These are phyloP conservation scores for Notarius quadriscutis DNA, from an alignment of 2,113 vertebrate species.

Conservation along the genomic window DNA sequence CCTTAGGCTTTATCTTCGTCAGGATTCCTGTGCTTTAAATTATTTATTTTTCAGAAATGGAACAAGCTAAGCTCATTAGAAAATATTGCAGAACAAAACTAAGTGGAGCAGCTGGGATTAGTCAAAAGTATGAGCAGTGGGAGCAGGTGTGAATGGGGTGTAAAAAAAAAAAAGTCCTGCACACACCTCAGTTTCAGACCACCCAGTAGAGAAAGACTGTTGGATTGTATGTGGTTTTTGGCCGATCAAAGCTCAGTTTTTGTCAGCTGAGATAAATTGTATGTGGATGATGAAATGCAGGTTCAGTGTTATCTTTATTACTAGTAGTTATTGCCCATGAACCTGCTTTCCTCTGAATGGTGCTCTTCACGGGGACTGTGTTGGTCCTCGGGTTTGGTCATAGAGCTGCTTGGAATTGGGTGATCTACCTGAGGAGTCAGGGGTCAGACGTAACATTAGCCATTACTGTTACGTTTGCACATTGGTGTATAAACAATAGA, in stretches of 20 bases:
- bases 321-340: too few species aligned
- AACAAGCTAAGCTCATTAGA: background rate
- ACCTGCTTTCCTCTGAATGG: too few species aligned
- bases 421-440: too few species aligned
- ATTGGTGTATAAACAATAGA: too few species aligned
- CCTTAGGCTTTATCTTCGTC: background rate
- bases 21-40: background rate
- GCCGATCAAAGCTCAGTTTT: slow-evolving; percentile 35
- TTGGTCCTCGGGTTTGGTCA: too few species aligned
- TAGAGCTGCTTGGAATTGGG: too few species aligned
- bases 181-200: slow-evolving; percentile 52
- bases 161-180: background rate
- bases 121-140: background rate
- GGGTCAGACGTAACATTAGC: too few species aligned
- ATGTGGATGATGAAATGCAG: background rate
- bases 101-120: background rate
- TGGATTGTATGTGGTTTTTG: slow-evolving; percentile 57
- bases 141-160: background rate
- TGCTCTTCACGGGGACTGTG: too few species aligned
- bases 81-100: background rate
- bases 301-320: background rate
- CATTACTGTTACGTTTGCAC: too few species aligned
- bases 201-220: slow-evolving; percentile 49
- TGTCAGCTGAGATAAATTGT: background rate
- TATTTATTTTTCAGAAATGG: background rate